Conservation (phyloP, 2,113 vertebrate genomes). For the Lophura nycthemera region DNA sequence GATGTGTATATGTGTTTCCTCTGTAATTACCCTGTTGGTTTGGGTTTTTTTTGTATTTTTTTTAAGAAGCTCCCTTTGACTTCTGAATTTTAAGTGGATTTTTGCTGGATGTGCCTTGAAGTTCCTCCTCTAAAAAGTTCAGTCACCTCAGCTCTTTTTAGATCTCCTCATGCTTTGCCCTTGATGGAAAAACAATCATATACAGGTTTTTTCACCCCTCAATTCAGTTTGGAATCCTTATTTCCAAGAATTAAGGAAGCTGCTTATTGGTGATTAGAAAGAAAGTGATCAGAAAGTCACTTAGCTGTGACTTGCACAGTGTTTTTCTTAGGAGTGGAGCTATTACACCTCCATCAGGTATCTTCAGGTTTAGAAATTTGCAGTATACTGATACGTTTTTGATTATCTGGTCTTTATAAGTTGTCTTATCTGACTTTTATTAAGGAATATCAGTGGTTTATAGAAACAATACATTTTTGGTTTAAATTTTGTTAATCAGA, state of each 20-base stretch:
- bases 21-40: background rate
- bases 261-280: background rate
- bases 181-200: background rate
- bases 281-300: background rate
- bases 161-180: background rate
- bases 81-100: background rate
- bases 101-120: background rate
- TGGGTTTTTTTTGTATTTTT: background rate
- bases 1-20: background rate
- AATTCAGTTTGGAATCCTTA: background rate
- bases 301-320: background rate
- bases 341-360: background rate
- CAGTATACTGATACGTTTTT: background rate
- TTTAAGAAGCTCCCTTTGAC: background rate
- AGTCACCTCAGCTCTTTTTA: background rate
- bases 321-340: background rate
- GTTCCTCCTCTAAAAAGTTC: background rate
- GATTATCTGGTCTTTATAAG: background rate
- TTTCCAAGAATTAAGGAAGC: background rate
- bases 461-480: background rate
- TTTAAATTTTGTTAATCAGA: background rate
- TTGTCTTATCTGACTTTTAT: background rate
- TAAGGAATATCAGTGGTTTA: background rate
- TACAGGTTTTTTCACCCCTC: accelerated
- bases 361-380: background rate